Evolutionary conservation across 2,888 invertebrate genomes (phyloP).

Genomic region (Drosophila atripex): DNA sequence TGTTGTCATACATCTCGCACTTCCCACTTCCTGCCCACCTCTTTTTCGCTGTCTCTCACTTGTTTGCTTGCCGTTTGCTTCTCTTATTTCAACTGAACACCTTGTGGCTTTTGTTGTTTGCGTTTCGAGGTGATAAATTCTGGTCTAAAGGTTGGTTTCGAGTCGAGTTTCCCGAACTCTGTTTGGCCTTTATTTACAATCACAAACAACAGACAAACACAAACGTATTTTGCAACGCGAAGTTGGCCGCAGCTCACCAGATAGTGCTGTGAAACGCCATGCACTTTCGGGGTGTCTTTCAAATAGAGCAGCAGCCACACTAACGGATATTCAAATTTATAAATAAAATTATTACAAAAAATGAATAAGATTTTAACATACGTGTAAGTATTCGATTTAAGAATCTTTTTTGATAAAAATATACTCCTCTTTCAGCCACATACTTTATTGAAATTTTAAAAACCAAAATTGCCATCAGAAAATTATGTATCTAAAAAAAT

Average conservation of each 20-base stretch:
- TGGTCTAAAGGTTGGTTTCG: conserved; percentile 30
- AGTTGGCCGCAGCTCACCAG: conserved; percentile 24
- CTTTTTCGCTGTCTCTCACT: background rate
- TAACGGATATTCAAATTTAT: background rate
- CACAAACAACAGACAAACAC: conserved; percentile 29
- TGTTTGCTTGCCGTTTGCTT: background rate
- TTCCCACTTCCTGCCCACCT: conserved; percentile 32
- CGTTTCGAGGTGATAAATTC: conserved; percentile 25
- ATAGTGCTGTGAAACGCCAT: conserved; percentile 5
- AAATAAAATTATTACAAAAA: background rate
- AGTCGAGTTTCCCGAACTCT: conserved; percentile 18
- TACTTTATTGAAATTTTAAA: too few relatives aligned
- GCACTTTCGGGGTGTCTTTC: background rate
- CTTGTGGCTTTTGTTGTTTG: conserved; percentile 16
- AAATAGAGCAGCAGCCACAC: background rate
- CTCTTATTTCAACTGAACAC: conserved; percentile 36
- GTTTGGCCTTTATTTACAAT: conserved; percentile 46
- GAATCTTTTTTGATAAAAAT: too few relatives aligned
- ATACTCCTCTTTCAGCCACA: too few relatives aligned
- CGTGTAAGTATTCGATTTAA: too few relatives aligned
- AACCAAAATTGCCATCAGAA: too few relatives aligned
- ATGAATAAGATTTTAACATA: background rate
- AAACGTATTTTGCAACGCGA: conserved; percentile 30
- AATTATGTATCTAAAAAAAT: too few relatives aligned
- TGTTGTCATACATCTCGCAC: conserved; percentile 36